A percentile compares a stretch with the other conserved stretches of the same genome.
Conservation (phyloP, 2,888 invertebrate genomes). For the Caenorhabditis sp. region DNA sequence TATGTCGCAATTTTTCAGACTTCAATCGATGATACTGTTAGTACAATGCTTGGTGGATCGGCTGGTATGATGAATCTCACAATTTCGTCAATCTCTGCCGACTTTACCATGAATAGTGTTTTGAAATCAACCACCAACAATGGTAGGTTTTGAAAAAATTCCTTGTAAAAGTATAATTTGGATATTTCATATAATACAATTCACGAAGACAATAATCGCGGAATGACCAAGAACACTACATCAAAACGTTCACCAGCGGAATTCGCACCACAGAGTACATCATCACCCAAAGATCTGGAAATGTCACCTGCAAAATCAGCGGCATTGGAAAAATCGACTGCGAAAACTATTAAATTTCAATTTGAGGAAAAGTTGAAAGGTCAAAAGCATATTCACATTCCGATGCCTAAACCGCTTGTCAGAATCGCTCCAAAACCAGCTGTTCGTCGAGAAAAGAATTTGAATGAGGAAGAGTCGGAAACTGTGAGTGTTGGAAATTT, state of each 20-base stretch:
- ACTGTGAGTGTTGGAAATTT: constrained; percentile 32
- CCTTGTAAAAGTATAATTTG: no score
- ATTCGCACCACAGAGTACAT: constrained; percentile 50
- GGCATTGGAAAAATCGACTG: constrained; percentile 33
- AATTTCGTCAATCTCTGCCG: constrained; percentile 21
- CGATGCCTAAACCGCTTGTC: not conserved
- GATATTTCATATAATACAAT: not conserved
- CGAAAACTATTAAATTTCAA: constrained; percentile 5
- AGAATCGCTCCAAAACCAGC: constrained; percentile 36
- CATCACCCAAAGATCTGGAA: constrained; percentile 35
- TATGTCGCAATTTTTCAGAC: not conserved
- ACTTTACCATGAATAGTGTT: constrained; percentile 19
- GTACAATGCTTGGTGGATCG: constrained; percentile 31
- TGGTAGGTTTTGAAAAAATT: no score
- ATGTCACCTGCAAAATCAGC: constrained; percentile 42
- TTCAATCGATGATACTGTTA: constrained; percentile 9
- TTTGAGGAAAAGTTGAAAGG: not conserved
- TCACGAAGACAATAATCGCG: constrained; percentile 14
- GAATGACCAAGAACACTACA: constrained; percentile 15
- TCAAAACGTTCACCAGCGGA: constrained; percentile 41
- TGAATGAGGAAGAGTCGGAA: constrained; percentile 20
- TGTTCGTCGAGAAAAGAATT: constrained; percentile 39
- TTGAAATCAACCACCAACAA: constrained; percentile 22
- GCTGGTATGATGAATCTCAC: constrained; percentile 36
- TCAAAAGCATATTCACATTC: not conserved